Conservation (phyloP, 2,113 vertebrate genomes). For the Geococcyx californianus region DNA sequence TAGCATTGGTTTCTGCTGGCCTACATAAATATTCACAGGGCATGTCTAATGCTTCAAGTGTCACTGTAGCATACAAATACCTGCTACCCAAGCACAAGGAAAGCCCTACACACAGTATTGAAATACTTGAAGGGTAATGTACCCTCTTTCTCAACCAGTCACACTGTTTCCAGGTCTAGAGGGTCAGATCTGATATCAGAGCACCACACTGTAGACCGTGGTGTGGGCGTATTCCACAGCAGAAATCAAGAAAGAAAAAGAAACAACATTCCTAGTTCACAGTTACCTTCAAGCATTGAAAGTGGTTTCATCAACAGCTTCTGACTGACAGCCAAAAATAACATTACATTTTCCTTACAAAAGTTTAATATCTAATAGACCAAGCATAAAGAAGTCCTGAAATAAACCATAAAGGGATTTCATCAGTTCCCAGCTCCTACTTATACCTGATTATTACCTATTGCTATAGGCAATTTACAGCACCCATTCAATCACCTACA, state of each 20-base stretch:
- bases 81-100: background rate
- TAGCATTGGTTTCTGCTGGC: background rate
- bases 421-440: background rate
- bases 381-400: background rate
- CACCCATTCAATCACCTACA: background rate
- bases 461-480: background rate
- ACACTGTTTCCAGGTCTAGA: background rate
- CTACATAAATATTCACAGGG: background rate
- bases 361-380: background rate
- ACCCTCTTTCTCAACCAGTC: background rate
- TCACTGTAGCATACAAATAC: background rate
- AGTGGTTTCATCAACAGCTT: conserved; percentile 15
- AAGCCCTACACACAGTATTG: background rate
- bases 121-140: background rate
- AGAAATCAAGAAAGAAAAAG: background rate
- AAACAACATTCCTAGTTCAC: background rate
- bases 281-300: background rate
- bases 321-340: conserved; percentile 32
- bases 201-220: background rate
- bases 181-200: background rate
- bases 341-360: background rate
- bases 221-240: background rate
- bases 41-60: background rate
- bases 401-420: background rate
- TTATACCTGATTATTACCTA: background rate